Percentiles rank a stretch among this genome's conserved stretches.
Conservation (phyloP, 2,888 invertebrate genomes). For the Lycia hirtaria region DNA sequence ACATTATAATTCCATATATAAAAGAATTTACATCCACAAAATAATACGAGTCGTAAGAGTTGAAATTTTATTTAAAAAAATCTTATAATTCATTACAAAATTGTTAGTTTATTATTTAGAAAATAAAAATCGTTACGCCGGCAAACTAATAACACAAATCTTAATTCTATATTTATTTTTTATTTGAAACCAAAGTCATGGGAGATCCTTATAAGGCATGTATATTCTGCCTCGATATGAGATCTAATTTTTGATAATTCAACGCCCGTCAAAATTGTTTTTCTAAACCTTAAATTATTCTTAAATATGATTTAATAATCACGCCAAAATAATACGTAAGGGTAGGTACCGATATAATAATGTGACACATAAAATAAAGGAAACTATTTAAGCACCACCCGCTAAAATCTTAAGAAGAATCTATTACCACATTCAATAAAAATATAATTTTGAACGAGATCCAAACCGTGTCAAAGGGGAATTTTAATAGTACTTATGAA, state of each 20-base stretch:
- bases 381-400: conserved; percentile 77
- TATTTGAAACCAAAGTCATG: conserved; percentile 64
- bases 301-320: conserved; percentile 55
- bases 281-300: conserved; percentile 57
- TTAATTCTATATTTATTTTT: conserved; percentile 64
- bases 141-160: conserved; percentile 53
- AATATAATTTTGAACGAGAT: conserved; percentile 76
- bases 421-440: conserved; percentile 50
- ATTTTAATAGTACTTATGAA: conserved; percentile 59
- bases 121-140: conserved; percentile 57
- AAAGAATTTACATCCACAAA: conserved; percentile 68
- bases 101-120: conserved; percentile 67
- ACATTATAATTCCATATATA: conserved; percentile 68
- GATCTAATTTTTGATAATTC: conserved; percentile 79
- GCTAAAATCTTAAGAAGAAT: conserved; percentile 63
- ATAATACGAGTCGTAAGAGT: conserved; percentile 67
- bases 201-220: conserved; percentile 77
- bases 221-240: conserved; percentile 70
- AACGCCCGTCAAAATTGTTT: conserved; percentile 63
- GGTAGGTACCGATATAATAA: conserved; percentile 60
- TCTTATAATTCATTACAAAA: conserved; percentile 58
- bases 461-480: conserved; percentile 61
- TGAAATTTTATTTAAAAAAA: conserved; percentile 70
- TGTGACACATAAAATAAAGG: conserved; percentile 37
- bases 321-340: conserved; percentile 77